Evolutionary conservation across 2,113 vertebrate species (phyloP), one percentile per base, ranked within the genome.

Genomic region (Seriola dumerili): DNA sequence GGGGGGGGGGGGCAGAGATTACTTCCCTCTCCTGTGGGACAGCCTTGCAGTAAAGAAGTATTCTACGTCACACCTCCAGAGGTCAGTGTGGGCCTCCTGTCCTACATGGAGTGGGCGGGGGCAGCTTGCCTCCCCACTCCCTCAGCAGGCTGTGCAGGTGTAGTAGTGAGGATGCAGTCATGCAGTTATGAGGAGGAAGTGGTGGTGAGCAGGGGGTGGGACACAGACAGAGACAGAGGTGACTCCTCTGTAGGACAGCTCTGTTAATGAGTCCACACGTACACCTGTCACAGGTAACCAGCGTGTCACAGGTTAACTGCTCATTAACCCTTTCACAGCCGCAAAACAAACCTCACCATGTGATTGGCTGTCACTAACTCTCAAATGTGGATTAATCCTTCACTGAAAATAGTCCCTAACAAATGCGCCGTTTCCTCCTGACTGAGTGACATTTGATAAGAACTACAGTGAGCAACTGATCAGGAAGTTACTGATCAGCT

Each of bases 171-270:
- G 9, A 83, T 83, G 65, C 8, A 46, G 63, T 19, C 29, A 19
- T 23, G 46, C 70, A 65, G 50, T 61, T 19, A 25, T 3, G 38
- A 17, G 61, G 44, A 69, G 63, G 81, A 84, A 80, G 83, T 71
- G 11, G 77, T 78, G 55, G 70, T 72, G 34, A 57, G 80, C 70
- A 58, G 55, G 76, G 69, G 87, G 85, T 57, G 8, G 71, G 73
- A 75, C 77, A 32, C 6, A 8, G 25, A 32, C 6, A 8, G 25
- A 79, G 64, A n/a, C 73, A 67, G 84, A 93, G 92, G 92, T 93
- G 89, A 92, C 90, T 89, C 85, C 67, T 83, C n/a, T 32, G 48
- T 40, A 71, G 58, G 70, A 38, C 48, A 1, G 48, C 5, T 40
- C 23, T 69, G 59, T 55, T 25, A 54, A 0, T 19, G 48, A 57